phyloP scores from a whole-genome alignment of 2,888 invertebrate genomes.

The Matsumyia berberina region DNA sequence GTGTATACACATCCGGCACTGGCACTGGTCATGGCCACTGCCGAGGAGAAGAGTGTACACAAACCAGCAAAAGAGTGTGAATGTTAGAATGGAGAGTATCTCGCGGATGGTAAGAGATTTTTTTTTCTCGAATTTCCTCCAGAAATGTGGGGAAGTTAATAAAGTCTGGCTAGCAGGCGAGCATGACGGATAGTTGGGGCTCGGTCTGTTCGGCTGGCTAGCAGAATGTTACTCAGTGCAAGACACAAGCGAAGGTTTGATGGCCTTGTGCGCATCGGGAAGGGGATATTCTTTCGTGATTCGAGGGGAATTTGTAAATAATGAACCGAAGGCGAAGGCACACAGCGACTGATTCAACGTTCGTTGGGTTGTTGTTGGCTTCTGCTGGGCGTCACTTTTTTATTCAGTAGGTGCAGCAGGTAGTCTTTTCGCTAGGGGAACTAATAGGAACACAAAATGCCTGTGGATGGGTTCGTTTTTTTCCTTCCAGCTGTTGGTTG shows the following conservation, averaged over 20 bases:
- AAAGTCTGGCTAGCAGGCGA: constrained; percentile 68
- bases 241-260: neutral
- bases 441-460: constrained; percentile 74
- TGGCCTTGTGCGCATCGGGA: constrained; percentile 5
- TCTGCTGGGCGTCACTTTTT: constrained; percentile 56
- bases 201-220: constrained; percentile 31
- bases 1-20: constrained; percentile 50
- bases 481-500: neutral
- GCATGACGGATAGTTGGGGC: constrained; percentile 32
- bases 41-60: constrained; percentile 53
- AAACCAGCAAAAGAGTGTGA: constrained; percentile 58
- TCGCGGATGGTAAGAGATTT: constrained; percentile 69
- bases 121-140: constrained; percentile 69
- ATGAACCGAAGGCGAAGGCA: neutral
- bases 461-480: constrained; percentile 48
- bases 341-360: neutral
- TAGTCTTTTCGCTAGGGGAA: constrained; percentile 52
- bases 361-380: neutral
- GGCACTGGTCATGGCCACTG: too few species aligned
- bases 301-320: constrained; percentile 54
- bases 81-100: constrained; percentile 53
- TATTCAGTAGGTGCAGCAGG: constrained; percentile 72
- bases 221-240: constrained; percentile 35
- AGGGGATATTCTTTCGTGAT: constrained; percentile 15
- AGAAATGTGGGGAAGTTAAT: constrained; percentile 76